phyloP scores from a whole-genome alignment of 2,113 vertebrate genomes.

The Cygnus buccinator region DNA sequence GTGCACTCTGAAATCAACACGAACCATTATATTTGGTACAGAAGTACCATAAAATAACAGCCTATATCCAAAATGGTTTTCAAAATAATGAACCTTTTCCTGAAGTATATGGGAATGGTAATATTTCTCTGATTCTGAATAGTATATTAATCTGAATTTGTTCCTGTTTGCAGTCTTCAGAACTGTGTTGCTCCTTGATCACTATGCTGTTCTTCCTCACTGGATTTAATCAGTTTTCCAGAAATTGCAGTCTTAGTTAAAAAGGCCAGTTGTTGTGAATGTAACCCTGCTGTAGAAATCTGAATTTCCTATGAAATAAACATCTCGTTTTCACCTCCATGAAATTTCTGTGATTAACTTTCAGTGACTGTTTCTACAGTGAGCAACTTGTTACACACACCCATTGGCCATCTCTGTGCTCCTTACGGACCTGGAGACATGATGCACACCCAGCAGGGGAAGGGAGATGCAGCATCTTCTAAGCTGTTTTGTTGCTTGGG shows the following conservation, averaged over 20 bases:
- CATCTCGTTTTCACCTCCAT: not conserved
- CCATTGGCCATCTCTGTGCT: not conserved
- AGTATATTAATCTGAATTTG: not conserved
- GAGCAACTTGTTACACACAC: fast-evolving
- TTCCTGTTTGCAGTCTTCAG: not conserved
- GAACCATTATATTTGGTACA: not conserved
- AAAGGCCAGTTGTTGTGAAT: not conserved
- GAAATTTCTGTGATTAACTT: not conserved
- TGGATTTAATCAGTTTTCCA: not conserved
- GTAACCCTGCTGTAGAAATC: not conserved
- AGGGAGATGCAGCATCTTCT: not conserved
- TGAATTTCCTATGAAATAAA: not conserved
- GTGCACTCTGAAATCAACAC: not conserved
- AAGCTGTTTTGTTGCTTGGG: not conserved
- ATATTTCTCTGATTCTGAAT: not conserved
- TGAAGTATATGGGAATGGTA: not conserved
- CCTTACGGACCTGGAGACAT: fast-evolving
- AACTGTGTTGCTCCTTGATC: not conserved
- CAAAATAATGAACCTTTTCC: not conserved
- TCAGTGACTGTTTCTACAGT: not conserved
- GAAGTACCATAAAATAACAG: not conserved
- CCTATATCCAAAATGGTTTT: not conserved
- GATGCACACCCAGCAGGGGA: not conserved
- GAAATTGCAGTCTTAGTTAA: not conserved
- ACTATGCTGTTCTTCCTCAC: not conserved